Evolutionary conservation across 2,113 vertebrate genomes (phyloP).

Genomic region (Corythornis madagascariensis): DNA sequence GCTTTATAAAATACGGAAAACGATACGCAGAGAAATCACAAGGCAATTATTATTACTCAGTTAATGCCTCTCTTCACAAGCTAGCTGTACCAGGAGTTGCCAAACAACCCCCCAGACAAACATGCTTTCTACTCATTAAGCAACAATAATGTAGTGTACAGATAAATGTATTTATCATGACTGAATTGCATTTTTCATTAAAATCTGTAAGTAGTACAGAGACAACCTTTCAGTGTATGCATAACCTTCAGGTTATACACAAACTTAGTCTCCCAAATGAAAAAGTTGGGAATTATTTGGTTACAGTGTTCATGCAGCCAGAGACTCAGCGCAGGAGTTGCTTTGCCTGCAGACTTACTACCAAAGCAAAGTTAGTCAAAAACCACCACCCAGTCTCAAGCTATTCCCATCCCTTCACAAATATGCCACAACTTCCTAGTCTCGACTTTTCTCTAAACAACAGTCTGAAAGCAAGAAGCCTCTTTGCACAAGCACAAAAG

Average conservation of each 20-base stretch:
- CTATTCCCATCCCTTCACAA: background rate
- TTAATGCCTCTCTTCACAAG: background rate
- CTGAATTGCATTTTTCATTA: background rate
- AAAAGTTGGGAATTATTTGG: slow-evolving; percentile 30
- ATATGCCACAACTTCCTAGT: background rate
- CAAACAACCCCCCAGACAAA: background rate
- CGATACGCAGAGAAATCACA: background rate
- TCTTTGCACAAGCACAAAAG: background rate
- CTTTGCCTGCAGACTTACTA: background rate
- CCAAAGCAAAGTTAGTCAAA: slow-evolving; percentile 14
- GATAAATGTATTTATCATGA: background rate
- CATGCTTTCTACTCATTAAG: background rate
- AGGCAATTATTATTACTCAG: slow-evolving; percentile 11
- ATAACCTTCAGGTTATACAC: background rate
- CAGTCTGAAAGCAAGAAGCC: background rate
- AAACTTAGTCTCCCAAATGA: background rate
- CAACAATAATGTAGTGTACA: background rate
- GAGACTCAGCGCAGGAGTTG: background rate
- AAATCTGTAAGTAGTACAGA: background rate
- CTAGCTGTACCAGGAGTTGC: background rate
- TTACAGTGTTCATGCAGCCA: background rate
- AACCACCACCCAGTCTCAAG: slow-evolving; percentile 26
- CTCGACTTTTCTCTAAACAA: background rate
- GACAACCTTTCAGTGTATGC: background rate
- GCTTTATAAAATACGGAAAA: background rate